Base-by-base conservation (phyloP, 2,113 vertebrate genomes). In the Sphaerodactylus townsendi region DNA sequence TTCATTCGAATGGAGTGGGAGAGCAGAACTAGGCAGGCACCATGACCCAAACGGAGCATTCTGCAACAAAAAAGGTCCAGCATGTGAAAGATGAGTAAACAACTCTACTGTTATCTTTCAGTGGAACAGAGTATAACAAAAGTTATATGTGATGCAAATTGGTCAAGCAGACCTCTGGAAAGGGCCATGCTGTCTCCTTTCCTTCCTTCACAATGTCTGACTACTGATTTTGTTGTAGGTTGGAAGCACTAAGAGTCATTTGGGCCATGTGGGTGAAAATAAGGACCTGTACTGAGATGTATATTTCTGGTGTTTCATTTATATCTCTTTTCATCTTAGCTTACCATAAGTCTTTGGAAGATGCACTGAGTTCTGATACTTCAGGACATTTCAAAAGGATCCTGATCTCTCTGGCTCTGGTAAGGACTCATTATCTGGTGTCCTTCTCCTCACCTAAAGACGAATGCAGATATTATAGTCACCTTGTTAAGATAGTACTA, bases 321-420 rank as follows among this genome's bases (percentile, higher is more conserved):
- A 1, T 0, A 72, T 1, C 8, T 6, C 19, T 62, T 75, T 86
- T 82, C 33, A 91, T 89, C 68, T 17, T 94, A 99, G 98, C 93
- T 39, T 99, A 97, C 87, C 96, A 98, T 89, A 98, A 95, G 89
- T 93, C 95, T 82, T 90, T 99, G 88, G 99, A 99, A 89, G 97
- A 98, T 0, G 97, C 96, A 68, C 93, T 99, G 89, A 96, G 95
- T 88, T 98, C 98, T 0, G 99, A 99, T 82, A 99, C 99, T 1
- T 99, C 98, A 0, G 98, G 98, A 50, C 97, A 96, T 85, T 98
- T 99, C 94, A 97, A 96, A 87, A 97, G 97, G 91, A 98, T 99
- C 88, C 97, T 99, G 0, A 92, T 98, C 66, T 98, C 99, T 75
- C 94, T 99, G 87, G 96, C 97, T 70, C 97, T 98, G 97, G 99